Evolutionary conservation across 2,113 vertebrate genomes (phyloP), one percentile per base, ranked within the genome.

Genomic region (Falco punctatus): DNA sequence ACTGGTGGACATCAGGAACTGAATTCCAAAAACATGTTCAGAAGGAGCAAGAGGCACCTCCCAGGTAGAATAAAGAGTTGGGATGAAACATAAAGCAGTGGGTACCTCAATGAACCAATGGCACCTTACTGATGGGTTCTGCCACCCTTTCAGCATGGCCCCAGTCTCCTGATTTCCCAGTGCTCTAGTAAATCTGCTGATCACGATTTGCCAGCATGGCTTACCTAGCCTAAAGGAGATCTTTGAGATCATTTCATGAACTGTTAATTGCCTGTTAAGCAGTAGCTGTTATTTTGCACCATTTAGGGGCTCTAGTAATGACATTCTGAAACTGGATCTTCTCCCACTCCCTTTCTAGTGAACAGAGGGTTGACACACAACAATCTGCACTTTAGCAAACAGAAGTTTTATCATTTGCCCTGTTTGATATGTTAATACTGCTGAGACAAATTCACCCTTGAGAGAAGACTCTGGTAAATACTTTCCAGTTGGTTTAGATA

Each of bases 71-170:
- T 2, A 24, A 70, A 23, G 52, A 54, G 6, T 3, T 64, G 12
- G 15, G 18, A 33, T 54, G 28, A 67, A 42, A 30, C 44, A 59
- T 3, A 46, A 40, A 59, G 11, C 23, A 40, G 15, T 35, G 78
- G 10, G 13, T 23, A 17, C 5, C 14, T 21, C 15, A 38, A 2
- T 3, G 42, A 24, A 33, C 15, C 64, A 48, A 52, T 5, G 28
- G 7, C 8, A 35, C 7, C 32, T 48, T 52, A 10, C 11, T 27
- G 14, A 35, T 24, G 38, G 16, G 19, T 35, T 64, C 26, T 0
- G 1, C 11, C 12, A 9, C 7, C n/a, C 46, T 51, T 54, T 7
- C 48, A 51, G 13, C 1, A 1, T 24, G 16, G 11, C 6, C 14
- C 6, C 1, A 18, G 11, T 2, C 15, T 71, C 59, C n/a, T 46